Percentiles rank a stretch among this genome's conserved stretches.
Evolutionary conservation across 2,797 vertebrate species (phyloP).

Genomic region (Xyrichtys novacula): DNA sequence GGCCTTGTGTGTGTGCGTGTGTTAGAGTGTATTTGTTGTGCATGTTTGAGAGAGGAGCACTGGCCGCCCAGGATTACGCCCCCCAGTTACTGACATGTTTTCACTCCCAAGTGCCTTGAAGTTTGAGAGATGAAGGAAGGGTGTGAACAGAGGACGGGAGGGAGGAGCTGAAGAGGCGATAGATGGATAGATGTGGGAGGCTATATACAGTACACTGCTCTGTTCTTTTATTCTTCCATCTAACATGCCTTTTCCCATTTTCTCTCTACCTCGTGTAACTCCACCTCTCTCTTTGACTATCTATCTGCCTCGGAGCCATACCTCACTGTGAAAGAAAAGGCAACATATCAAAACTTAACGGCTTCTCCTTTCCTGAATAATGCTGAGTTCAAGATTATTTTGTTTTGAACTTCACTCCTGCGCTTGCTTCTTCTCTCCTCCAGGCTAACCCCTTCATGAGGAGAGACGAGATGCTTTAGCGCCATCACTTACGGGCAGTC

Average conservation of each 20-base stretch:
- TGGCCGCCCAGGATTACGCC: constrained; percentile 83
- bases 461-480: constrained; percentile 63
- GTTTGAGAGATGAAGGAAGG: constrained; percentile 78
- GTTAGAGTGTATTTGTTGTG: constrained; percentile 72
- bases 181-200: constrained; percentile 77
- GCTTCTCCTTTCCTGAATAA: constrained; percentile 84
- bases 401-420: constrained; percentile 83
- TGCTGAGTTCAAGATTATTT: constrained; percentile 89
- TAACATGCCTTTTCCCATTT: constrained; percentile 62
- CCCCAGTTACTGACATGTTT: constrained; percentile 81
- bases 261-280: constrained; percentile 62
- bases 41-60: constrained; percentile 68
- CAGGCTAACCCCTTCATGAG: constrained; percentile 72
- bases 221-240: constrained; percentile 72
- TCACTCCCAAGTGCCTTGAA: constrained; percentile 80
- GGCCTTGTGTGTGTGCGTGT: constrained; percentile 58
- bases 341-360: constrained; percentile 83
- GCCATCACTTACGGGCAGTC: constrained; percentile 82
- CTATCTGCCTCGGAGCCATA: constrained; percentile 76
- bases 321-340: constrained; percentile 70
- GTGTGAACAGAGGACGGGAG: constrained; percentile 63
- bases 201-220: constrained; percentile 68
- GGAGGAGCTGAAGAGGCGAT: constrained; percentile 71
- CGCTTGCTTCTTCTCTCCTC: constrained; percentile 71
- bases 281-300: constrained; percentile 75